Base-by-base conservation (phyloP, 2,797 vertebrate species). In the Kryptolebias ocellatus region DNA sequence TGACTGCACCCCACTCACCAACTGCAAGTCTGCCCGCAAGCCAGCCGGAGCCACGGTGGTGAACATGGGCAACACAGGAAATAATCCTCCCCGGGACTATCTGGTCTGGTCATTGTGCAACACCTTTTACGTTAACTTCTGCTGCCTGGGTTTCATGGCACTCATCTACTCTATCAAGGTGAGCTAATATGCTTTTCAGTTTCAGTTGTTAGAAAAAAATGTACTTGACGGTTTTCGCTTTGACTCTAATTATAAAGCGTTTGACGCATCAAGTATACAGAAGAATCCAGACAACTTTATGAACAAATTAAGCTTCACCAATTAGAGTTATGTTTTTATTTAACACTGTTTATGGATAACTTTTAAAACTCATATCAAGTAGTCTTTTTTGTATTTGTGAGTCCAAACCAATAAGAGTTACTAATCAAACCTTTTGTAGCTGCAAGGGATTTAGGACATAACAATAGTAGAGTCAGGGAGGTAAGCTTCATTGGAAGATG, bases 101-200 rank as follows among this genome's bases (percentile, higher is more conserved):
- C 80, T 95, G 29, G 5, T 95, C 74, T 95, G 95, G 95, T 95
- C 95, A 0, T 83, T 95, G 67, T 95, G 95, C 87, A 95, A 94
- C 90, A 93, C 93, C 54, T 72, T 94, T 52, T 95, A 95, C 1
- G 88, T 95, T n/a, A 95, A 95, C 87, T 94, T 95, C 88, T 95
- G 94, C 90, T 95, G 95, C 86, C 89, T 95, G 74, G 95, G 95
- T 2, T 94, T 95, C 79, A 84, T 95, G 89, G 95, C 94, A 1
- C 92, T 95, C 37, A 70, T 95, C 71, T 95, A 95, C 84, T 95
- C 95, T 59, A 93, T 95, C 79, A 95, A 95, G 94, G 95, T 95
- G 83, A 92, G 90, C 14, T 20, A 9, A 14, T 46, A 1, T 15
- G 46, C 29, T 14, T 27, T 31, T 42, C 7, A 17, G 42, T 27